phyloP scores from a whole-genome alignment of 2,888 invertebrate species.

The Dryobotodes eremita region DNA sequence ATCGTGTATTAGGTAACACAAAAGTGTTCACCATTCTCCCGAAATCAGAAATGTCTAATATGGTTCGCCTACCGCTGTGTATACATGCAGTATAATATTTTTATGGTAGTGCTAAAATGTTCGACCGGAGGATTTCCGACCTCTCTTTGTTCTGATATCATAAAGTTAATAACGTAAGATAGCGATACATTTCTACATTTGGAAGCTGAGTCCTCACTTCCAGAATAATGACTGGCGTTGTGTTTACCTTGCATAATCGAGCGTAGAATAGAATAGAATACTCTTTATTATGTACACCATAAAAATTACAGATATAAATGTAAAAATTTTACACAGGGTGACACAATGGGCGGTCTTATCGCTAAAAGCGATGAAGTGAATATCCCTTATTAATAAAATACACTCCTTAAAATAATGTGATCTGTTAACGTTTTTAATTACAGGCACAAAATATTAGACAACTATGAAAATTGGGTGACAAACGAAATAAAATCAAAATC shows the following conservation, averaged over 20 bases:
- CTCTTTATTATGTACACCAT: too few relatives aligned
- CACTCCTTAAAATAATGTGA: neutral
- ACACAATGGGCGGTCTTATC: too few relatives aligned
- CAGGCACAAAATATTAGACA: neutral
- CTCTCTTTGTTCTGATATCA: conserved; percentile 61
- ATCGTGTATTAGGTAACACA: neutral
- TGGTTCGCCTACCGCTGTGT: conserved; percentile 41
- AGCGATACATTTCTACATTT: conserved; percentile 51
- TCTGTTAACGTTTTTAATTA: neutral
- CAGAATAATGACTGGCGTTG: neutral
- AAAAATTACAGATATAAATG: too few relatives aligned
- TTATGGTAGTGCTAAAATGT: conserved; percentile 74
- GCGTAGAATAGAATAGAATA: too few relatives aligned
- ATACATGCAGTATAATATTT: conserved; percentile 64
- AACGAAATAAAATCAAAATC: neutral
- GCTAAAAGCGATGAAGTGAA: too few relatives aligned
- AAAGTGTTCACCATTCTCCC: conserved; percentile 4
- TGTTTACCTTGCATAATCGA: neutral
- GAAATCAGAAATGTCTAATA: conserved; percentile 2
- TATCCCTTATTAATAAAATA: neutral
- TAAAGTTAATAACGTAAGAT: conserved; percentile 51
- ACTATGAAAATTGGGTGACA: neutral
- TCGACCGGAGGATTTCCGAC: conserved; percentile 55
- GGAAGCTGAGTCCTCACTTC: conserved; percentile 7
- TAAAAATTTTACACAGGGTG: too few relatives aligned